Percentiles rank a stretch among this genome's conserved stretches.
Conservation (phyloP, 2,888 invertebrate species). For the Cosmia trapezina region DNA sequence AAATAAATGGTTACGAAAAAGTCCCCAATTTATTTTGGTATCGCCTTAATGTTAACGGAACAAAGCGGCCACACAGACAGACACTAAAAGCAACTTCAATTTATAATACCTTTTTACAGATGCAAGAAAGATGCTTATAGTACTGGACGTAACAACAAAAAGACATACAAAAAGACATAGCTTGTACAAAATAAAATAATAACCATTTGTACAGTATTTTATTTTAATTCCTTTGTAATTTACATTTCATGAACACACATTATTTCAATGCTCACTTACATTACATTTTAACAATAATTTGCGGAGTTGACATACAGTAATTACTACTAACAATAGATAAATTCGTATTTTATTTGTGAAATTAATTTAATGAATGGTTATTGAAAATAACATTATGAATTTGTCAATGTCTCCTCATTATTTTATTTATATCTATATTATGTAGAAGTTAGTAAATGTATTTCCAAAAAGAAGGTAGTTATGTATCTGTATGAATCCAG, state of each 20-base stretch:
- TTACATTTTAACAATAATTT: slow-evolving; percentile 5
- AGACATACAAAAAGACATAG: background rate
- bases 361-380: background rate
- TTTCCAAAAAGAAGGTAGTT: background rate
- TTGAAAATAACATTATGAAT: background rate
- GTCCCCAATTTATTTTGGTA: too few relatives aligned
- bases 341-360: slow-evolving; percentile 2
- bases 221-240: slow-evolving; percentile 1
- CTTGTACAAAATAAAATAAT: background rate
- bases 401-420: background rate
- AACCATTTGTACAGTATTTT: background rate
- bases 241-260: slow-evolving; percentile 18
- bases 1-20: too few relatives aligned
- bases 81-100: too few relatives aligned
- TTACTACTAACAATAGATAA: background rate
- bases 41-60: too few relatives aligned
- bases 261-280: background rate
- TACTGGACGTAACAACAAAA: too few relatives aligned
- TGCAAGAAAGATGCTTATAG: too few relatives aligned
- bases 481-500: too few relatives aligned
- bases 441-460: background rate
- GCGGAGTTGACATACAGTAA: background rate
- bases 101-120: too few relatives aligned
- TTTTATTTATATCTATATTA: background rate
- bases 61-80: too few relatives aligned